These are phyloP conservation scores for Herpailurus yagouaroundi DNA, from an alignment of 2,113 vertebrate species.

Conservation along the genomic window DNA sequence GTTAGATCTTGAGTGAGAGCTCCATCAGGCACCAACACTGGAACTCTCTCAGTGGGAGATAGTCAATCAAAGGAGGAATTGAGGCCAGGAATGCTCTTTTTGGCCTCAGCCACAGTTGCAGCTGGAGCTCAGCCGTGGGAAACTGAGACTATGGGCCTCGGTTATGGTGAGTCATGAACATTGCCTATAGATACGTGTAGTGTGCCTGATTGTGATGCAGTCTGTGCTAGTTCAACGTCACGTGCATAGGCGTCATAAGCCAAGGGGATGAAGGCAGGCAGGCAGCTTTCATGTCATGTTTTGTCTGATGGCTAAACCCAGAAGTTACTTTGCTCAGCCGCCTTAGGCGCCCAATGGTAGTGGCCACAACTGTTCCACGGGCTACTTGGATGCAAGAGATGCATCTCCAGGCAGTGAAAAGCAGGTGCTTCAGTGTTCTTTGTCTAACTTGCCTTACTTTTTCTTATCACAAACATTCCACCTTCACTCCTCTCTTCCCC, in stretches of 20 bases:
- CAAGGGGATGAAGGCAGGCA: rapidly evolving
- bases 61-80: neutral
- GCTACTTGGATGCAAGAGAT: neutral
- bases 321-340: neutral
- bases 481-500: no score
- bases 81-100: neutral
- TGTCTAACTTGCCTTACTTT: neutral
- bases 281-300: neutral
- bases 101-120: neutral
- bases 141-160: neutral
- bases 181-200: no score
- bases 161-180: neutral
- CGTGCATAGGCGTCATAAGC: rapidly evolving
- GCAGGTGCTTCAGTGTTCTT: neutral
- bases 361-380: neutral
- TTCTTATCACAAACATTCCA: neutral
- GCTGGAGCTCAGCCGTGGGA: neutral
- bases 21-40: conserved; percentile 74
- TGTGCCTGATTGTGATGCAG: neutral
- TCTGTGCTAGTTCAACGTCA: neutral
- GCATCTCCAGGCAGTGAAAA: neutral
- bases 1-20: conserved; percentile 86
- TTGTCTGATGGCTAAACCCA: neutral
- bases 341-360: neutral
- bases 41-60: neutral